Evolutionary conservation across 1,140 invertebrate genomes (phyloP), one percentile per base, ranked within the genome.

Genomic region (Thalassaphorura encarpata): DNA sequence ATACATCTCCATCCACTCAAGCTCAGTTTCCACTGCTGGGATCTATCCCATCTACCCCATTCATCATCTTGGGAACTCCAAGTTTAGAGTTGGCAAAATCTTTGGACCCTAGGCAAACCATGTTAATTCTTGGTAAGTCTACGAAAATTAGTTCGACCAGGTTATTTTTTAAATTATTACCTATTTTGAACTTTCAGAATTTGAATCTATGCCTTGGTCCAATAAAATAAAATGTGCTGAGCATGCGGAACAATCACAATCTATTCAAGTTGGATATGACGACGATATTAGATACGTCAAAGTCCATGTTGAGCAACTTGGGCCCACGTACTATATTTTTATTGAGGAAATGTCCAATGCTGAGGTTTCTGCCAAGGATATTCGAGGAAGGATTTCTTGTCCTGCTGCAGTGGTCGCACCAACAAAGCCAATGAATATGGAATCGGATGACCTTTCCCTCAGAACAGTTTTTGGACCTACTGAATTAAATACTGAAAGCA

Each of bases 311-410:
- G 70, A 78, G 53, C 72, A 42, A 55, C 33, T 57, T 31, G 76
- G 77, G 50, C 75, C 78, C 56, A 78, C 78, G 2, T 75, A 61
- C 48, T 54, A 56, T 56, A 70, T 85, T 18, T 74, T 68, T 31
- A 71, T 85, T 28, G 78, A 83, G 59, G 78, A 81, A 11, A 78
- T 82, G 27, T 83, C 77, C 54, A 69, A 79, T 64, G 73, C 78
- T 2, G 83, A 85, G 70, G 76, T 86, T 11, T 83, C 80, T 11
- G 83, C 83, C 4, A 77, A 77, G 56, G 83, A 85, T 62, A 81
- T 87, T 29, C 73, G 83, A 62, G 78, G 75, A 54, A 68, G 81
- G 48, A 71, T 83, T 51, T 21, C 40, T 3, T n/a, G n/a, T n/a
- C 8, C 21, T 39, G 6, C 3, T 36, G 15, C 18, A 21, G 24